Percentiles rank a stretch among this genome's conserved stretches.
phyloP scores from a whole-genome alignment of 2,888 invertebrate species.

The Serripes groenlandicus region DNA sequence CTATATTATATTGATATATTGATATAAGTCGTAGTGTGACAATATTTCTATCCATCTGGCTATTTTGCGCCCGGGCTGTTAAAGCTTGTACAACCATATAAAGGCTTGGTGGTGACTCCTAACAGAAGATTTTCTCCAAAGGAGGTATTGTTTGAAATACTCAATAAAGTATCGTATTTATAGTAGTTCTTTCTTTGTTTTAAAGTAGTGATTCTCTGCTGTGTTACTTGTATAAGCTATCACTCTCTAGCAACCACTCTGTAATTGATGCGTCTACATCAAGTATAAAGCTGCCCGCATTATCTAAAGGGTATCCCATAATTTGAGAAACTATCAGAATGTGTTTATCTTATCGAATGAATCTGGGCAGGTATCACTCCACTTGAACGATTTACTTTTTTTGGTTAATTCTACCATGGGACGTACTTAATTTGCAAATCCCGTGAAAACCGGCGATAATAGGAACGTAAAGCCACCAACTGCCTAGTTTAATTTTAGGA shows the following conservation, averaged over 20 bases:
- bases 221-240: conserved; percentile 17
- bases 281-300: conserved; percentile 21
- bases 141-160: conserved; percentile 21
- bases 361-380: conserved; percentile 36
- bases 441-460: conserved; percentile 43
- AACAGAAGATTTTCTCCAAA: conserved; percentile 15
- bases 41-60: conserved; percentile 29
- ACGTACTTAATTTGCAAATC: conserved; percentile 45
- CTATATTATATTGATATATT: conserved; percentile 19
- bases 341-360: conserved; percentile 42
- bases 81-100: conserved; percentile 3
- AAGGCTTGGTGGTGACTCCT: conserved; percentile 20
- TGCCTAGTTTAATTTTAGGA: conserved; percentile 7
- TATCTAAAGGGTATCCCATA: conserved; percentile 33
- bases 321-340: conserved; percentile 21
- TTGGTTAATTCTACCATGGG: conserved; percentile 50
- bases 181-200: conserved; percentile 15
- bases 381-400: conserved; percentile 40
- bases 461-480: conserved; percentile 10
- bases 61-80: conserved; percentile 11
- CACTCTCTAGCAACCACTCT: conserved; percentile 23
- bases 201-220: background rate
- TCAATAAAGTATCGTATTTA: conserved; percentile 9
- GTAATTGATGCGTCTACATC: conserved; percentile 44
- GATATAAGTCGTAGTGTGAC: conserved; percentile 20